Conservation (phyloP, 2,888 invertebrate species). For the Oscheius sp. region DNA sequence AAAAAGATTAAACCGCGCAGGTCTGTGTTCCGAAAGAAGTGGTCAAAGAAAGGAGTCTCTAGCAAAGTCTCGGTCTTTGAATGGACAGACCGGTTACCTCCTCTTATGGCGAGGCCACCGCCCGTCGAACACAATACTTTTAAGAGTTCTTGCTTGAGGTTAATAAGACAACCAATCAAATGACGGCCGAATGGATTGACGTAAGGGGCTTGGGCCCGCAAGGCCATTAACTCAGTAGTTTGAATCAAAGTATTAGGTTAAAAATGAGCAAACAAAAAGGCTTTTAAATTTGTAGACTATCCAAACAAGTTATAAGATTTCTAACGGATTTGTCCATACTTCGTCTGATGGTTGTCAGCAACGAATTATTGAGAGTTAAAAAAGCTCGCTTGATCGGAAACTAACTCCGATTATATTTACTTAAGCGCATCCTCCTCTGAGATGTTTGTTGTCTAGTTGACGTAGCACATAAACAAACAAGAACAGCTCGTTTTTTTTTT, state of each 20-base stretch:
- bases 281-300: no score
- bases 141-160: no score
- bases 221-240: no score
- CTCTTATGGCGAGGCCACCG: conserved; percentile 23
- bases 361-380: no score
- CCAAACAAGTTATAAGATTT: no score
- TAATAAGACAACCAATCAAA: background rate
- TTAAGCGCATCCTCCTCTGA: background rate
- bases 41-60: background rate
- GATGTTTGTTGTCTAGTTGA: conserved; percentile 10
- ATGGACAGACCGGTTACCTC: conserved; percentile 27
- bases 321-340: no score
- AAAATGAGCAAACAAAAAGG: no score
- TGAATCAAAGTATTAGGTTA: no score
- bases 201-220: background rate
- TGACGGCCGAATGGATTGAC: background rate
- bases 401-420: background rate
- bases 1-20: background rate
- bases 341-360: no score
- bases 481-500: conserved; percentile 1
- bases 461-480: conserved; percentile 16
- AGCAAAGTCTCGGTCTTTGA: conserved; percentile 1
- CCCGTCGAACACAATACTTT: conserved; percentile 3
- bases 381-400: no score
- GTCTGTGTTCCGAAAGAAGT: no score